phyloP scores from a whole-genome alignment of 53 echinoderm and acorn worm species.

The Mesocentrotus franciscanus region DNA sequence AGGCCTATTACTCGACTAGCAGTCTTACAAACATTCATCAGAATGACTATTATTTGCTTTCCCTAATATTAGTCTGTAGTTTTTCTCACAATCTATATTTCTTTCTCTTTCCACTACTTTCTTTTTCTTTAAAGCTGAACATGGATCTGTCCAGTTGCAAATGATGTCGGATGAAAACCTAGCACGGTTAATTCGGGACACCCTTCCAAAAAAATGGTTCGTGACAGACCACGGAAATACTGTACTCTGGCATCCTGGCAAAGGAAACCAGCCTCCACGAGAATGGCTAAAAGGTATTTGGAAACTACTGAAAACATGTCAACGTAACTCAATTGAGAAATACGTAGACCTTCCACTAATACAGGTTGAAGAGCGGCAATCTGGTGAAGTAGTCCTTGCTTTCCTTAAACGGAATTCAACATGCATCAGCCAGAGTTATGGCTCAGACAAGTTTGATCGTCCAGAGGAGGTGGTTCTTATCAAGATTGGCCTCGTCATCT shows the following conservation, averaged over 20 bases:
- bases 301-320: neutral
- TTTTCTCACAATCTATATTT: neutral
- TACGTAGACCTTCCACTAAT: slow-evolving; percentile 26
- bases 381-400: slow-evolving; percentile 17
- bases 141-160: slow-evolving; percentile 37
- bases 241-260: slow-evolving; percentile 30
- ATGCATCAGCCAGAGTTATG: neutral
- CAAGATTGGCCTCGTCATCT: slow-evolving; percentile 27
- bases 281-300: slow-evolving; percentile 44
- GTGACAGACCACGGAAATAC: neutral
- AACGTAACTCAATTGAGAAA: slow-evolving; percentile 25
- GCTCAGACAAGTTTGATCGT: neutral
- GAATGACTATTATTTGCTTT: neutral
- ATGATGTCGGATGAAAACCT: slow-evolving; percentile 8
- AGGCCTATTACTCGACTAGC: neutral
- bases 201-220: slow-evolving; percentile 32
- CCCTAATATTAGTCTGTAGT: neutral
- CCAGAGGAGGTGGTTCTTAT: neutral
- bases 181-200: neutral
- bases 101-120: neutral
- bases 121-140: neutral
- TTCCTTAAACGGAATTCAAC: neutral
- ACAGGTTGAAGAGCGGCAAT: slow-evolving; percentile 13
- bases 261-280: slow-evolving; percentile 2
- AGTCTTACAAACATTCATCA: neutral